Conservation (phyloP, 2,797 vertebrate genomes). For the Morelia viridis region DNA sequence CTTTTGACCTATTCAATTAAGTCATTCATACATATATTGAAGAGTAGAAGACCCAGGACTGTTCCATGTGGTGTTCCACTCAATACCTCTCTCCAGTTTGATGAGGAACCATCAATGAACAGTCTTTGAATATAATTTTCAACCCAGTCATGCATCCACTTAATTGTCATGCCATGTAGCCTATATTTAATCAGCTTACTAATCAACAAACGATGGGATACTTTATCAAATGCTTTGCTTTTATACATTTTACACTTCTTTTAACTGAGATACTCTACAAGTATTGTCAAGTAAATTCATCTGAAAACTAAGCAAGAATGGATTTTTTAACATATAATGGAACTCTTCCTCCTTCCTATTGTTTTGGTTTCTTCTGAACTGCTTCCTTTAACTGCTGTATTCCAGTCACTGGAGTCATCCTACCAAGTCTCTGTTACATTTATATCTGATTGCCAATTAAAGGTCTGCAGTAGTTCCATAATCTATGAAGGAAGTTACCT, state of each 20-base stretch:
- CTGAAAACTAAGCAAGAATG: neutral
- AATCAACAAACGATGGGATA: neutral
- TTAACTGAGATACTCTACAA: neutral
- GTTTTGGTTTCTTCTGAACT: neutral
- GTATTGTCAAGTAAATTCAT: neutral
- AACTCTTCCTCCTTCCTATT: neutral
- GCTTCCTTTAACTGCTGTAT: neutral
- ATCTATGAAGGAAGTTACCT: neutral
- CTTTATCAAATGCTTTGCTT: neutral
- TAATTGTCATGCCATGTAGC: neutral
- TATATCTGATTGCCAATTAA: neutral
- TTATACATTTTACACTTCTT: neutral
- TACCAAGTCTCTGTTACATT: neutral
- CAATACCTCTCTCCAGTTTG: neutral
- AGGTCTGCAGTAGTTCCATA: neutral
- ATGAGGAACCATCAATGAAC: neutral
- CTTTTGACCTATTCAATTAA: neutral
- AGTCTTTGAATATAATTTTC: neutral
- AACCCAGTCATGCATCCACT: neutral
- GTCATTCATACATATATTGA: neutral
- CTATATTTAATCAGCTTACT: neutral
- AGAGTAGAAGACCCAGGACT: neutral
- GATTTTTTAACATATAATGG: neutral
- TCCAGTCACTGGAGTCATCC: neutral
- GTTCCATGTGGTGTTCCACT: neutral